Base-by-base conservation (phyloP, 2,888 invertebrate species). In the Crioceris asparagi region DNA sequence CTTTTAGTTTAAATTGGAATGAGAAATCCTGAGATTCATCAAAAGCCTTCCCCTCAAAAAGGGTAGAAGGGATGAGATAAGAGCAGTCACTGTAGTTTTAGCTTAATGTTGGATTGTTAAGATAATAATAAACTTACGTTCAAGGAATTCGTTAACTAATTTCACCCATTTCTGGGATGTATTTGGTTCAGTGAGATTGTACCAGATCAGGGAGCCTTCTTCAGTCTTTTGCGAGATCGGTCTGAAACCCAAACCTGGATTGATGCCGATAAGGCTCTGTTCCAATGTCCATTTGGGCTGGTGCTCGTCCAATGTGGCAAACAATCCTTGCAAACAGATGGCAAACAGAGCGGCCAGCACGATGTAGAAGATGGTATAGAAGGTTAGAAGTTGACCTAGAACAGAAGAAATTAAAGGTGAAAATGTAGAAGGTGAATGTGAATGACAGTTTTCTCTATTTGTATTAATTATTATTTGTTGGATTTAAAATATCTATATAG, bases 321-420 rank as follows among this genome's bases (percentile, higher is more conserved):
- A 69, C 49, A 97, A 72, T 1, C 83, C 83, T 41, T 83, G 79
- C 75, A 93, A 78, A 64, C 92, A 91, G 35, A 87, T 75, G 1
- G 83, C 74, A 64, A 92, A 94, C 55, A 96, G 68, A 5, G 82
- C 76, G 11, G 83, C 83, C 59, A 97, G 70, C 39, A 78, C 75
- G 32, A 77, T 70, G 68, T 92, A 96, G 72, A 94, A 96, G 46
- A 90, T 72, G 29, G 74, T 46, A 69, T 96, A 97, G 71, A 96
- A 97, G 1, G 80, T 47, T 15, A 83, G 57, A 42, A 92, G 75
- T 61, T 87, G 80, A 43, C 75, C 92, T 92, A 75, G 16, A 78
- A 75, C 37, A 54, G 51, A 57, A 49, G 53, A 45, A 36, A 10
- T 5, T 11, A 4, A 25, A 25, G n/a, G 25, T 11, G 10, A 21